phyloP scores from a whole-genome alignment of 2,113 vertebrate genomes.

The Octodon degus region DNA sequence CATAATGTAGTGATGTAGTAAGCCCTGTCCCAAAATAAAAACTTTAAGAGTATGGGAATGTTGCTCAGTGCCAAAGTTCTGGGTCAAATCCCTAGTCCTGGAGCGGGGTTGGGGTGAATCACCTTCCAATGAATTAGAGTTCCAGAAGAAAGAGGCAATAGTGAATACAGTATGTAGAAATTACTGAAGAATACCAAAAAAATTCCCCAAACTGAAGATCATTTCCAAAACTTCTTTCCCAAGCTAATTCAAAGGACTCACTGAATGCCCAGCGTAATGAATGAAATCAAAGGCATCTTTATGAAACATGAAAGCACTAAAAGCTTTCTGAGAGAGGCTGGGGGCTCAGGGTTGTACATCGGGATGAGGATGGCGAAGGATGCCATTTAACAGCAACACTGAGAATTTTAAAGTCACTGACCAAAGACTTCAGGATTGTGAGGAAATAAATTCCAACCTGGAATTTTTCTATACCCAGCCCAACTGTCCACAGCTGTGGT shows the following conservation, averaged over 20 bases:
- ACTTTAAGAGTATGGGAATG: background rate
- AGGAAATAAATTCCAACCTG: background rate
- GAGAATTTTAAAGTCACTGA: background rate
- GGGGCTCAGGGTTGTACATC: background rate
- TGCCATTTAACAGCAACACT: background rate
- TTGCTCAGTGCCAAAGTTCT: background rate
- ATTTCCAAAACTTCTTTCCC: background rate
- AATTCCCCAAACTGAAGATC: background rate
- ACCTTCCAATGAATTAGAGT: background rate
- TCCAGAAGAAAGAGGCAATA: background rate
- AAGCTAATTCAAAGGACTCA: background rate
- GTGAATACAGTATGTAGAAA: background rate
- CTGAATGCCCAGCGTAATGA: background rate
- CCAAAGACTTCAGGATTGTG: background rate
- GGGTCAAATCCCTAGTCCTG: background rate
- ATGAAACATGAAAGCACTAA: background rate
- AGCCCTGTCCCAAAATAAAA: background rate
- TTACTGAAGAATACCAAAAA: background rate
- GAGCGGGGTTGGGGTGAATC: background rate
- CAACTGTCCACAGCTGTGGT: background rate
- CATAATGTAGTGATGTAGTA: background rate
- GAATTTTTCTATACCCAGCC: background rate
- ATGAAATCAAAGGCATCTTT: background rate
- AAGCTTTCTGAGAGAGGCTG: background rate
- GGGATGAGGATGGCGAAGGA: background rate